A percentile compares a stretch with the other conserved stretches of the same genome.
Conservation (phyloP, 1,140 invertebrate species). For the Philotrypesis tridentata region DNA sequence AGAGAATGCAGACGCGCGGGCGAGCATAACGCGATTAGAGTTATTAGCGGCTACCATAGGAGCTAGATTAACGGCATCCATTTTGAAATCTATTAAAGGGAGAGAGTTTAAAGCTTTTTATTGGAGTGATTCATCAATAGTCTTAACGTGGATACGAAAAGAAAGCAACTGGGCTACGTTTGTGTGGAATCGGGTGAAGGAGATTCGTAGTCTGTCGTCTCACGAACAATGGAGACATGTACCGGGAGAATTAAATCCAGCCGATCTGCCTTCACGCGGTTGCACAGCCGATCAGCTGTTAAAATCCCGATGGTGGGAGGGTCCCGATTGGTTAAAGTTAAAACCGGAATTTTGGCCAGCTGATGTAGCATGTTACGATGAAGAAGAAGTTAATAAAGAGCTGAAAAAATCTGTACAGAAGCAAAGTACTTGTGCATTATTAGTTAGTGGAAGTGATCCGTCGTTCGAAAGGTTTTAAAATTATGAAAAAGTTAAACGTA, state of each 20-base stretch:
- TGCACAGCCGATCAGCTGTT: neutral
- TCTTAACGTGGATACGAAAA: neutral
- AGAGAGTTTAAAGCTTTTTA: neutral
- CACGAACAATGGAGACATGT: neutral
- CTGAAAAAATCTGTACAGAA: too few species aligned
- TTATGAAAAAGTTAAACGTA: neutral
- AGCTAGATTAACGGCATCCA: neutral
- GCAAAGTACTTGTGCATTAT: too few species aligned
- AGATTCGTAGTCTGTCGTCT: neutral
- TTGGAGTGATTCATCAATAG: constrained; percentile 6
- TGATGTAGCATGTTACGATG: constrained; percentile 14
- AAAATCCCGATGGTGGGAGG: neutral
- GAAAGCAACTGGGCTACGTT: neutral
- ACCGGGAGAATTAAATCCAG: neutral
- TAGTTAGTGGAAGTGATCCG: too few species aligned
- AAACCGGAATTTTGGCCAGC: constrained; percentile 8
- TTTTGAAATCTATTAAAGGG: neutral
- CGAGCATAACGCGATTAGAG: constrained; percentile 49
- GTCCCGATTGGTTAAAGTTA: neutral
- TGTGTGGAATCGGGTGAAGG: neutral
- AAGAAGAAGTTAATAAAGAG: neutral
- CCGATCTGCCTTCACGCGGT: neutral
- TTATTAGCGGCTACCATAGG: constrained; percentile 49
- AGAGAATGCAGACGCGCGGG: neutral
- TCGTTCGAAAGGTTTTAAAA: too few species aligned